These are phyloP conservation scores for Temnothorax unifasciatus DNA, from an alignment of 2,888 invertebrate genomes.

Conservation along the genomic window DNA sequence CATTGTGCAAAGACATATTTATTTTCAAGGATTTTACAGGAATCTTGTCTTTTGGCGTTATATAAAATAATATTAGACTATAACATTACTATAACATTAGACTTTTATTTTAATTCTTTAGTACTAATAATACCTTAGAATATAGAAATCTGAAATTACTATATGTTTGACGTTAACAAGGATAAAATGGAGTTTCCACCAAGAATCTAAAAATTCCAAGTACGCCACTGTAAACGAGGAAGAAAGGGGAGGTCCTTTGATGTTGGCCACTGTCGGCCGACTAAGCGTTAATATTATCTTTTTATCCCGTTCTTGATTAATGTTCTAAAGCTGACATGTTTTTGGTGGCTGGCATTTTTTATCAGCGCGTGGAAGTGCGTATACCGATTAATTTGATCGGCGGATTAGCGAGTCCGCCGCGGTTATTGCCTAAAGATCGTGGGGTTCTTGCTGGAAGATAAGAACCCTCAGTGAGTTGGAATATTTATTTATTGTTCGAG, in stretches of 20 bases:
- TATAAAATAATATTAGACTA: background rate
- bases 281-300: conserved; percentile 42
- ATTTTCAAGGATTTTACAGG: background rate
- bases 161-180: background rate
- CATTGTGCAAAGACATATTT: background rate
- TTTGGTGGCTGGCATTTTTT: conserved; percentile 27
- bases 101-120: background rate
- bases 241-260: conserved; percentile 55
- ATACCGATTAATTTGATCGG: conserved; percentile 38
- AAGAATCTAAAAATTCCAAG: background rate
- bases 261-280: conserved; percentile 16
- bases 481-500: conserved; percentile 41
- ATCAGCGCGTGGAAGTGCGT: conserved; percentile 26
- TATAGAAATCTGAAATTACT: background rate
- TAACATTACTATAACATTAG: conserved; percentile 21
- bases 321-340: conserved; percentile 40
- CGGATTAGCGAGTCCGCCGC: conserved; percentile 20
- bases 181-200: background rate
- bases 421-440: conserved; percentile 25
- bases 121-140: background rate
- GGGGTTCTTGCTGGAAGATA: conserved; percentile 18
- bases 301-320: conserved; percentile 40
- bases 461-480: conserved; percentile 33
- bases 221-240: conserved; percentile 4
- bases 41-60: background rate